Conservation (phyloP, 2,797 vertebrate species). For the Gobio occitaniae region DNA sequence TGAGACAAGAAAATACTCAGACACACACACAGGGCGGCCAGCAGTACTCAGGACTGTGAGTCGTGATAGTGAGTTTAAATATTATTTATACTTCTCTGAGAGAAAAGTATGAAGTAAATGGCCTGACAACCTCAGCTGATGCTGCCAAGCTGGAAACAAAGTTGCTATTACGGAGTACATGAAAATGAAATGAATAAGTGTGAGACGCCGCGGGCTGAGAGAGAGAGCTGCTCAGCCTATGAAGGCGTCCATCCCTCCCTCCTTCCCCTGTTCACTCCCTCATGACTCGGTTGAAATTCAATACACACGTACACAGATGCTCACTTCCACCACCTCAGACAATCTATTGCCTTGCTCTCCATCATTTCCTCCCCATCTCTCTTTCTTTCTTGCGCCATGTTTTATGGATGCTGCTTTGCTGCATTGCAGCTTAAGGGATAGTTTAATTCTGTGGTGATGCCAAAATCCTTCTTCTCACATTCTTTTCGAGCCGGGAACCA, state of each 20-base stretch:
- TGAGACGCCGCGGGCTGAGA: constrained; percentile 31
- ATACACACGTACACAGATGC: constrained; percentile 15
- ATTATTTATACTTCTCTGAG: constrained; percentile 36
- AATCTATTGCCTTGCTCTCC: constrained; percentile 39
- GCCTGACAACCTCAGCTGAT: constrained; percentile 29
- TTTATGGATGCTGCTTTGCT: constrained; percentile 52
- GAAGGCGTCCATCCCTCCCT: constrained; percentile 5
- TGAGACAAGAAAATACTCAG: constrained; percentile 10
- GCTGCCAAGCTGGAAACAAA: constrained; percentile 44
- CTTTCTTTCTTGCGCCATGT: constrained; percentile 36
- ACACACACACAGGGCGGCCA: background rate
- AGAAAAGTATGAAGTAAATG: background rate
- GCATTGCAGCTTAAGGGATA: constrained; percentile 48
- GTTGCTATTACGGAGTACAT: constrained; percentile 46
- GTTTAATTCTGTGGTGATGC: constrained; percentile 22
- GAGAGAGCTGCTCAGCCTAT: constrained; percentile 15
- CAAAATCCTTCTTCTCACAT: constrained; percentile 23
- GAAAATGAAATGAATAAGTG: constrained; percentile 51
- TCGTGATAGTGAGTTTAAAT: constrained; percentile 14
- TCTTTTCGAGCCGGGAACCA: background rate
- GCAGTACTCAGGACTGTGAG: background rate
- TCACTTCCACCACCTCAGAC: constrained; percentile 45
- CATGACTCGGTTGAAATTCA: constrained; percentile 45
- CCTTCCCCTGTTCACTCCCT: background rate
- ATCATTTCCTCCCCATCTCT: constrained; percentile 38